Percentiles rank a stretch among this genome's conserved stretches.
Evolutionary conservation across 2,888 invertebrate species (phyloP).

Genomic region (Drosophila limbata): DNA sequence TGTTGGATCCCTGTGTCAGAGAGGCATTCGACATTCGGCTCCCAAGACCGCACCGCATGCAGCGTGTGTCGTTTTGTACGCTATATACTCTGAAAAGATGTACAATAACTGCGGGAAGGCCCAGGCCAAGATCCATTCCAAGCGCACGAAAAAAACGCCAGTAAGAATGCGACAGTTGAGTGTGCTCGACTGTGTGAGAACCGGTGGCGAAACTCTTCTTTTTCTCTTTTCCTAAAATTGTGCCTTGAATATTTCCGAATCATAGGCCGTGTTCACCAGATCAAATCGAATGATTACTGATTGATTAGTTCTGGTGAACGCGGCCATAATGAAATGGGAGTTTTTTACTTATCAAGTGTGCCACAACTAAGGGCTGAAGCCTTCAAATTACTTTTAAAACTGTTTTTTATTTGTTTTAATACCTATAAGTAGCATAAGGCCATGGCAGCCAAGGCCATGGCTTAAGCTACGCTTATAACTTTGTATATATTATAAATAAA

Average conservation of each 20-base stretch:
- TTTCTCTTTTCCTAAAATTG: not conserved
- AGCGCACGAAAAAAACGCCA: constrained; percentile 27
- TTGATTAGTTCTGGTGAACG: no score
- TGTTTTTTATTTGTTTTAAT: no score
- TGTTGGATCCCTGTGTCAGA: constrained; percentile 5
- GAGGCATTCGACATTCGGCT: constrained; percentile 14
- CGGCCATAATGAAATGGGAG: not conserved
- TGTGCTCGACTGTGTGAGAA: not conserved
- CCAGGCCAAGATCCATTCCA: constrained; percentile 25
- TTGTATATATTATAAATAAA: no score
- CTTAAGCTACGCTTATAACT: no score
- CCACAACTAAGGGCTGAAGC: no score
- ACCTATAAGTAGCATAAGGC: no score
- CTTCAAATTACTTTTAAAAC: no score
- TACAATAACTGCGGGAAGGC: constrained; percentile 69
- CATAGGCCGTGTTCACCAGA: no score
- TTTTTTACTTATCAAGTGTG: not conserved
- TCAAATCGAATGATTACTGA: no score
- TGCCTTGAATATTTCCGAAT: not conserved
- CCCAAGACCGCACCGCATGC: constrained; percentile 76
- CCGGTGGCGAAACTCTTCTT: not conserved
- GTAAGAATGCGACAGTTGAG: not conserved
- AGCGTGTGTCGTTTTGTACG: constrained; percentile 81
- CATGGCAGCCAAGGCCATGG: no score
- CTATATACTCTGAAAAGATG: constrained; percentile 42